A percentile compares a stretch with the other conserved stretches of the same genome.
These are phyloP conservation scores for Lindbergichthys nudifrons DNA, from an alignment of 2,797 vertebrate genomes.

Conservation along the genomic window DNA sequence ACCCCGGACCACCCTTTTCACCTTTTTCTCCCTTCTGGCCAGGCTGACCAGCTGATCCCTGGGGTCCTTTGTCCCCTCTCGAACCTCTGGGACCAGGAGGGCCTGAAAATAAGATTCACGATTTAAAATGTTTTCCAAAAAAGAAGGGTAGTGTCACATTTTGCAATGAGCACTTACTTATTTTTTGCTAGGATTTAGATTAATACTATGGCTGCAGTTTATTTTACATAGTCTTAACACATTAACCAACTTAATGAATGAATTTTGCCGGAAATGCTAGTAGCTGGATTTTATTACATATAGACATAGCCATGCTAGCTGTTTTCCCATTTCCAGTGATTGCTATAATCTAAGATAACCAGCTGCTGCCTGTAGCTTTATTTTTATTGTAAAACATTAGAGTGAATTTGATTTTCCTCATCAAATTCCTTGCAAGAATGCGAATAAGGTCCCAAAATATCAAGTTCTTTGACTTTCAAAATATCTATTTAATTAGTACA, in stretches of 20 bases:
- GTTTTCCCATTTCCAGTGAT: not conserved
- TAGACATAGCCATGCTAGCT: not conserved
- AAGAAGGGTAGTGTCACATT: not conserved
- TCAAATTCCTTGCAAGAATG: not conserved
- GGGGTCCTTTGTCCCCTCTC: constrained; percentile 92
- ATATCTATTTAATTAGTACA: not conserved
- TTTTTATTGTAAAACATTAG: not conserved
- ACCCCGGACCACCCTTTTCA: constrained; percentile 89
- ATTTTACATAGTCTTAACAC: not conserved
- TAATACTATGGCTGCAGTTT: not conserved
- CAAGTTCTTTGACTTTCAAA: not conserved
- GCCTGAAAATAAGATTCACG: constrained; percentile 77
- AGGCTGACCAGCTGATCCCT: constrained; percentile 86
- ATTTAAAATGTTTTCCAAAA: not conserved
- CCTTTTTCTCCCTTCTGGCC: constrained; percentile 95
- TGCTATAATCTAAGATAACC: constrained; percentile 5
- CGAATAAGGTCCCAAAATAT: not conserved
- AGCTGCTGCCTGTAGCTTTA: not conserved
- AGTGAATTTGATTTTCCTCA: not conserved
- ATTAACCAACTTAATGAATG: too few species aligned
- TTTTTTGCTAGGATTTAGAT: not conserved
- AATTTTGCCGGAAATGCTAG: too few species aligned
- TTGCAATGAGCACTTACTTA: not conserved
- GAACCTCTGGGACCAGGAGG: constrained; percentile 95
- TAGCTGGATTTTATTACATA: too few species aligned